These are phyloP conservation scores for Tachypleus tridentatus DNA, from an alignment of 1,140 invertebrate species.

Conservation along the genomic window DNA sequence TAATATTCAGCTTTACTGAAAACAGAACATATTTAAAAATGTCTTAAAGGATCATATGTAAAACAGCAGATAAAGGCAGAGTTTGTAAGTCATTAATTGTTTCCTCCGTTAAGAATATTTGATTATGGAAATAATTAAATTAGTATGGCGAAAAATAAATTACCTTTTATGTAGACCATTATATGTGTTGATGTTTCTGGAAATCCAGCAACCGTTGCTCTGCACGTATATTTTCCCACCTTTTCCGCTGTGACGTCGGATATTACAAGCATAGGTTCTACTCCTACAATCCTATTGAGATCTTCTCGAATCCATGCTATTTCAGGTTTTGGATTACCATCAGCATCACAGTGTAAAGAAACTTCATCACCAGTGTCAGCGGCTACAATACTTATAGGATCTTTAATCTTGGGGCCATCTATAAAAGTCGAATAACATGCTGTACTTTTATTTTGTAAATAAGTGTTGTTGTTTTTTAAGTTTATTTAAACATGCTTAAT, in stretches of 20 bases:
- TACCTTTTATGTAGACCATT: conserved; percentile 66
- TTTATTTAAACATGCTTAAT: too few relatives aligned
- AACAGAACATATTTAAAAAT: too few relatives aligned
- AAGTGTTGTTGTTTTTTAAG: too few relatives aligned
- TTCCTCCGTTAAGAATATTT: too few relatives aligned
- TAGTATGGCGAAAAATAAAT: too few relatives aligned
- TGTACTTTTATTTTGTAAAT: too few relatives aligned
- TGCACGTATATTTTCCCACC: conserved; percentile 73
- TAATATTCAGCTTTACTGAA: too few relatives aligned
- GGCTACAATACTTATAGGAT: conserved; percentile 58
- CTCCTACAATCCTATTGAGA: conserved; percentile 25
- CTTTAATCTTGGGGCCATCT: conserved; percentile 77
- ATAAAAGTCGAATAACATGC: conserved; percentile 6
- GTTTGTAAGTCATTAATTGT: too few relatives aligned
- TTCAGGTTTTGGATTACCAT: conserved; percentile 75
- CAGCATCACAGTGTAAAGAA: conserved; percentile 72
- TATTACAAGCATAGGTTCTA: conserved; percentile 26
- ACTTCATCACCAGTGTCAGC: conserved; percentile 63
- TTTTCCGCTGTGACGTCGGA: conserved; percentile 52
- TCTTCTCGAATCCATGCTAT: conserved; percentile 74
- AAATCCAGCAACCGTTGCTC: conserved; percentile 61
- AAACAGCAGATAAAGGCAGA: too few relatives aligned
- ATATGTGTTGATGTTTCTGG: conserved; percentile 67
- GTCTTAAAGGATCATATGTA: too few relatives aligned
- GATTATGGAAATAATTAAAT: too few relatives aligned